Percentiles rank a stretch among this genome's conserved stretches.
Conservation (phyloP, 2,888 invertebrate species). For the Apotomis capreana region DNA sequence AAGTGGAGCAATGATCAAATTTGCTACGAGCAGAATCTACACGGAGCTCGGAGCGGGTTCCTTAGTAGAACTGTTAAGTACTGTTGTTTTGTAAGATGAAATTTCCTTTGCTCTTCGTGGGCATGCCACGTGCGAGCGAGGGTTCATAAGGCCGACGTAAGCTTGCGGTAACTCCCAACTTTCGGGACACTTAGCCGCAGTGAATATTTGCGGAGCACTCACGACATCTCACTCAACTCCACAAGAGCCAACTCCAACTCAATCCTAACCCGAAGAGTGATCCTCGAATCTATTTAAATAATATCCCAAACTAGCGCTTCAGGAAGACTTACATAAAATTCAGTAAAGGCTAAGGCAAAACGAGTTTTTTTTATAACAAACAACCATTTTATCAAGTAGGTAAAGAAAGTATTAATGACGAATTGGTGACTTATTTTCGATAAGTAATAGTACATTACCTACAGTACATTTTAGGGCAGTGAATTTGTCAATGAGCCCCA, state of each 20-base stretch:
- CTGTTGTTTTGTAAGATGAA: not conserved
- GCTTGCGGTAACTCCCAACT: constrained; percentile 55
- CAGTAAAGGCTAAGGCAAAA: not conserved
- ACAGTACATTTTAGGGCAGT: no score
- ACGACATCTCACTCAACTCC: constrained; percentile 54
- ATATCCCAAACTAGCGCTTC: not conserved
- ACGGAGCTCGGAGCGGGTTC: no score
- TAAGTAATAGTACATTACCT: no score
- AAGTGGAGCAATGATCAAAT: no score
- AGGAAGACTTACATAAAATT: not conserved
- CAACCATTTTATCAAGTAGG: no score
- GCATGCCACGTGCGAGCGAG: constrained; percentile 41
- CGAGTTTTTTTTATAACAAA: no score
- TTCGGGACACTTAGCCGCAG: constrained; percentile 56
- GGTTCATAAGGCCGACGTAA: constrained; percentile 50
- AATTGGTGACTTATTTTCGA: no score
- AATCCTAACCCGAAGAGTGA: constrained; percentile 61
- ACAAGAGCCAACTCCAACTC: constrained; percentile 57
- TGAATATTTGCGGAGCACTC: constrained; percentile 67
- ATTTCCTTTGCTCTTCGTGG: not conserved
- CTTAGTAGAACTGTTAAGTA: no score
- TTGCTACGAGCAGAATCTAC: no score
- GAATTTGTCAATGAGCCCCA: no score
- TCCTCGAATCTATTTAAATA: constrained; percentile 59
- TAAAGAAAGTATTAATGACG: no score